Evolutionary conservation across 2,797 vertebrate genomes (phyloP), one percentile per base, ranked within the genome.

Genomic region (Naso thynnoides): DNA sequence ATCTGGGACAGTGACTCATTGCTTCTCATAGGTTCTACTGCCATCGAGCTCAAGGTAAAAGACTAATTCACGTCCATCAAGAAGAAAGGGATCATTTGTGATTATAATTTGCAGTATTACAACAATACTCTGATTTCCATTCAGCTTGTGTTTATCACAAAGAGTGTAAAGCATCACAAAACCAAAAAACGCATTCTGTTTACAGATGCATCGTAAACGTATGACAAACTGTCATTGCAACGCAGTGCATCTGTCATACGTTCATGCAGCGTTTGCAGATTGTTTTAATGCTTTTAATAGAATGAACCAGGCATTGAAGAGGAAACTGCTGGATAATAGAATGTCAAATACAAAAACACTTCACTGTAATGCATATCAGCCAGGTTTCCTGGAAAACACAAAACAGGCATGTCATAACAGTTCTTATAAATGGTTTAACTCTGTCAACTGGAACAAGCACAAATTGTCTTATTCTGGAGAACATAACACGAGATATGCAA

Each of bases 1-100:
- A 55, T 97, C 65, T 99, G 98, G 97, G 97, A 99, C 4, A 96
- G 96, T 4, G 93, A 97, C 69, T 97, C 98, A 0, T 66, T 98
- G 88, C 96, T 98, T 18, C 96, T 98, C 0, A 84, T 99, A 0
- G 98, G 98, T 1, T 98, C 98, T 0, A 92, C 97, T 0, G 94
- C 96, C 0, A 86, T 99, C 0, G 94, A 92, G 45, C 92, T 99
- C 81, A 95, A 98, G 97, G 98, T 99, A 93, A 38, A 62, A 19
- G 14, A 19, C 11, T 19, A 26, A 50, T 5, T 65, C 24, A 14
- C 14, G 16, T 31, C 13, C 15, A 6, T 13, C 0, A 1, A 16
- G 24, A 21, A 39, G 6, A 48, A 55, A 44, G 16, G 16, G 14
- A 39, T 47, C 2, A 21, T 23, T 27, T 27, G 23, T 55, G 42